Evolutionary conservation across 2,888 invertebrate species (phyloP).

Genomic region (Callyntrura guangdongensis): DNA sequence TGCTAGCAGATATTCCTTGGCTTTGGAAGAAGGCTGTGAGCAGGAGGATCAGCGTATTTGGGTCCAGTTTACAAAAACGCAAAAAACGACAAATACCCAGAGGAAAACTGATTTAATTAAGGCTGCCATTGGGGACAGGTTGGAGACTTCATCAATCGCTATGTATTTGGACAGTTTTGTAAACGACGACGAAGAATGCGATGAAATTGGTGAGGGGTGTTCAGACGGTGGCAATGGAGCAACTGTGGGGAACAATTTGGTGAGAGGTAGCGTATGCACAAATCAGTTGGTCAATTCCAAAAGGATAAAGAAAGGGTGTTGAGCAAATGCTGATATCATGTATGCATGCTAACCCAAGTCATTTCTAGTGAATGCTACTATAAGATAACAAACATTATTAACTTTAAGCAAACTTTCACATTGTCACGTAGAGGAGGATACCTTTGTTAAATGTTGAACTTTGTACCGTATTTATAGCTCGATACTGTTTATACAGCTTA

Average conservation of each 20-base stretch:
- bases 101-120: conserved; percentile 63
- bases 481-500: neutral
- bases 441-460: neutral
- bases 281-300: conserved; percentile 68
- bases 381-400: neutral
- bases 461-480: neutral
- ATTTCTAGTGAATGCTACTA: neutral
- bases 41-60: conserved; percentile 62
- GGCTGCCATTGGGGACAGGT: conserved; percentile 50
- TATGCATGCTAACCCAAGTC: neutral
- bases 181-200: conserved; percentile 32
- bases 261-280: conserved; percentile 34
- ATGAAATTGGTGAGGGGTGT: conserved; percentile 53
- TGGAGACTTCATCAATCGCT: conserved; percentile 41
- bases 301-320: conserved; percentile 70
- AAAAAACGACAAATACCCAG: conserved; percentile 56
- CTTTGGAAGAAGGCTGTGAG: conserved; percentile 62
- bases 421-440: neutral
- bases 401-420: neutral
- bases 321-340: neutral
- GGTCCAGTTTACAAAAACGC: conserved; percentile 69
- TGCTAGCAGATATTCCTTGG: conserved; percentile 61
- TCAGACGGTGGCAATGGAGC: conserved; percentile 71
- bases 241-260: conserved; percentile 70
- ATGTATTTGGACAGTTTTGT: conserved; percentile 49